Evolutionary conservation across 2,888 invertebrate species (phyloP), one percentile per base, ranked within the genome.

Genomic region (Conus canariensis): DNA sequence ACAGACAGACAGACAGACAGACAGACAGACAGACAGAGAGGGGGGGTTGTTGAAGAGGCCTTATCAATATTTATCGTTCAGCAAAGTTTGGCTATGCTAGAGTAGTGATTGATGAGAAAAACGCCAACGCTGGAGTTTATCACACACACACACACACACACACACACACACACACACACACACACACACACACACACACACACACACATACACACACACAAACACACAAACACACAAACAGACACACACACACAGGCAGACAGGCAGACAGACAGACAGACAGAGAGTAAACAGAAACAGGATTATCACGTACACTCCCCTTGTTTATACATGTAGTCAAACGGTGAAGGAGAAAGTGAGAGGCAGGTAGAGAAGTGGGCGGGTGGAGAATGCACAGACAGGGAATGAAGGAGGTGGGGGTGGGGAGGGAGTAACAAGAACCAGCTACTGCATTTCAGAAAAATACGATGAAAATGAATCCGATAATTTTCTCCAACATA

Each of bases 131-230:
- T 45, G 45, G 45, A 45, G 45, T 45, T 45, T 45, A 22, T 70
- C 22, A n/a, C 70, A n/a, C 70, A 70, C 70, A 70, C 70, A 70
- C 70, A 70, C 22, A 70, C 70, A 70, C 70, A 70, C 70, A 64
- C 70, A 70, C 70, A 22, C 22, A 70, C 70, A 70, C 70, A 70
- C 70, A 14, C 70, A 14, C 70, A 14, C 70, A 14, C 70, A 14
- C 70, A 14, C 70, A 5, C 22, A 5, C 70, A 5, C 70, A 5
- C 70, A 5, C 70, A 5, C 22, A 5, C 70, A 22, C 70, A 70
- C 70, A 22, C 70, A 70, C 70, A 70, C 22, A 70, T n/a, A 70
- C 70, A 70, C 70, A 70, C 70, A 70, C n/a, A n/a, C 70, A 70
- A 0, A 22, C 70, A 70, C n/a, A 70, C 70, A 70, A 1, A 70